Evolutionary conservation across 1,140 invertebrate genomes (phyloP).

Genomic region (Aphelenchoides fujianensis): DNA sequence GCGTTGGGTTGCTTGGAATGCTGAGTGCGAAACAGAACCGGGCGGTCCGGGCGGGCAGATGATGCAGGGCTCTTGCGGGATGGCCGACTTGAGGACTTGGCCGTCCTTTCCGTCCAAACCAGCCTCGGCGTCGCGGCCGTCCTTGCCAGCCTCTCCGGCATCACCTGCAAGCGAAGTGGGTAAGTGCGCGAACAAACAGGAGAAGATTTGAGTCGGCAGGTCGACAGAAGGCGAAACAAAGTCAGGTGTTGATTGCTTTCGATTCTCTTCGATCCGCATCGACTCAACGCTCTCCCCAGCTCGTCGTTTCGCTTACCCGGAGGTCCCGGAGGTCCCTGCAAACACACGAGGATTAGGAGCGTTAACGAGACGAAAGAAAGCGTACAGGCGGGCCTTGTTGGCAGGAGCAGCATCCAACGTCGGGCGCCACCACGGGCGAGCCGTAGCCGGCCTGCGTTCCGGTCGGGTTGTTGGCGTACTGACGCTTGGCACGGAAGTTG

Average conservation of each 20-base stretch:
- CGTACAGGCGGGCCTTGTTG: slow-evolving; percentile 58
- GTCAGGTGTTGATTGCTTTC: too few species aligned
- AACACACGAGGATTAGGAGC: too few species aligned
- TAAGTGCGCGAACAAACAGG: too few species aligned
- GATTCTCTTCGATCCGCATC: too few species aligned
- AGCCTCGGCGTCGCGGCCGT: slow-evolving; percentile 55
- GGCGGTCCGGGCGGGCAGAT: slow-evolving; percentile 60
- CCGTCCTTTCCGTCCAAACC: slow-evolving; percentile 47
- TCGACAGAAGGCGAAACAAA: too few species aligned
- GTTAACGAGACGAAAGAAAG: too few species aligned
- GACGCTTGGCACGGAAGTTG: slow-evolving; percentile 45
- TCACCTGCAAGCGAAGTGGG: slow-evolving; percentile 40
- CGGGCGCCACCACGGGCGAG: slow-evolving; percentile 32
- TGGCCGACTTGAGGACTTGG: slow-evolving; percentile 46
- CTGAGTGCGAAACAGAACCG: slow-evolving; percentile 21
- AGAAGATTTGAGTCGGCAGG: too few species aligned
- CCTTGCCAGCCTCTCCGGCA: slow-evolving; percentile 37
- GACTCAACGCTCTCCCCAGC: too few species aligned
- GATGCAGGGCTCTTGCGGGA: slow-evolving; percentile 58
- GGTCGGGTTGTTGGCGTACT: slow-evolving; percentile 39
- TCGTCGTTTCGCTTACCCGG: neutral
- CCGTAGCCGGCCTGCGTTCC: slow-evolving; percentile 37
- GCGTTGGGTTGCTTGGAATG: neutral
- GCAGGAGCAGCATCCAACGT: slow-evolving; percentile 49
- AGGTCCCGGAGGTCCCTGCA: slow-evolving; percentile 21